Conservation (phyloP, 2,888 invertebrate genomes). For the Dicroscelio sp. region DNA sequence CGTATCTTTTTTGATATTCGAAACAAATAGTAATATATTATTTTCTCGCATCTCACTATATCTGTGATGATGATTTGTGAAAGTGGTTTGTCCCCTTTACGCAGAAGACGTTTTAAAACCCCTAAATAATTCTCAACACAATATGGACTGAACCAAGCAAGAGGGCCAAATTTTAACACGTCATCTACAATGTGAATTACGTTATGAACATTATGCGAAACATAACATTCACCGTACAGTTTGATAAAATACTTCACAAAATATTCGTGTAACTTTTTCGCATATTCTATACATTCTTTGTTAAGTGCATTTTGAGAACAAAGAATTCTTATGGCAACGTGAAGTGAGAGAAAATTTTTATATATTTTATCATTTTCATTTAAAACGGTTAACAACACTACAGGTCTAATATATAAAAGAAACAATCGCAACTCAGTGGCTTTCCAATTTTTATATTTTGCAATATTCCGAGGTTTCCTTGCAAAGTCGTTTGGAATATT, state of each 20-base stretch:
- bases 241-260: not conserved
- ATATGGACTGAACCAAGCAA: not conserved
- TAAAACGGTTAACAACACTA: not conserved
- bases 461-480: slow-evolving; percentile 15
- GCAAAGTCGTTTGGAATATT: slow-evolving; percentile 7
- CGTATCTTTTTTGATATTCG: not conserved
- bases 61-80: not conserved
- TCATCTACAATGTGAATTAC: not conserved
- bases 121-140: slow-evolving; percentile 25
- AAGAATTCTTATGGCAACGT: slow-evolving; percentile 13
- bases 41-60: not conserved
- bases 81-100: slow-evolving; percentile 7
- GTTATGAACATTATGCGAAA: slow-evolving; percentile 37
- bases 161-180: slow-evolving; percentile 5
- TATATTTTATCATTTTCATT: not conserved
- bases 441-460: not conserved
- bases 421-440: not conserved
- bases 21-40: no score
- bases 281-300: not conserved
- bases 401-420: not conserved
- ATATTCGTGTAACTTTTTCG: not conserved
- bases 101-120: slow-evolving; percentile 1
- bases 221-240: slow-evolving; percentile 7
- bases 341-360: not conserved
- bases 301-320: not conserved